These are phyloP conservation scores for Pipistrellus kuhlii DNA, from an alignment of 2,797 vertebrate species.

Conservation along the genomic window DNA sequence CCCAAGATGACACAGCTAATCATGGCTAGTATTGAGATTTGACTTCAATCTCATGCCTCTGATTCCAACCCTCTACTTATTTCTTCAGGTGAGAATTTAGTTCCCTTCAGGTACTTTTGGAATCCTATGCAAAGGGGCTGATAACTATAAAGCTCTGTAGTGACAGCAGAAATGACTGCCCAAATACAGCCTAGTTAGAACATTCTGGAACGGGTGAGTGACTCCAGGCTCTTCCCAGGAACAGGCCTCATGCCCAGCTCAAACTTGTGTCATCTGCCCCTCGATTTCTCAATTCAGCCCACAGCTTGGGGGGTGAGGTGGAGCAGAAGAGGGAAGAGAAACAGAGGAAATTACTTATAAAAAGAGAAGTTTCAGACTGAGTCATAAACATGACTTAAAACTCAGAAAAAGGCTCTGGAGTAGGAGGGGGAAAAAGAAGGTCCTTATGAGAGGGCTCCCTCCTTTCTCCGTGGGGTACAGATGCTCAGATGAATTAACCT, in stretches of 20 bases:
- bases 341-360: slow-evolving; percentile 78
- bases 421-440: background rate
- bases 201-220: background rate
- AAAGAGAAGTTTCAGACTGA: slow-evolving; percentile 78
- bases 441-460: background rate
- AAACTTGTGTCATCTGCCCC: slow-evolving; percentile 40
- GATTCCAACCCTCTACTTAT: background rate
- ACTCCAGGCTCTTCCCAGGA: background rate
- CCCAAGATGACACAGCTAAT: background rate
- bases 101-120: background rate
- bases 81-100: background rate
- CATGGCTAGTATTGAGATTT: background rate
- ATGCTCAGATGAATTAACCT: background rate
- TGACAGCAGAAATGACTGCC: background rate
- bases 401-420: slow-evolving; percentile 42
- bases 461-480: background rate
- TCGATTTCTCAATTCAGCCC: slow-evolving; percentile 68
- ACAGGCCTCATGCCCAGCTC: background rate
- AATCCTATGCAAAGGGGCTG: background rate
- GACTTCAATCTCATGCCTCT: background rate
- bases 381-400: slow-evolving; percentile 66
- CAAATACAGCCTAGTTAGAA: background rate
- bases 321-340: slow-evolving; percentile 58
- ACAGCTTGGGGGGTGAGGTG: slow-evolving; percentile 48
- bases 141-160: background rate